Conservation (phyloP, 1,140 invertebrate species). For the Vanessa tameamea region DNA sequence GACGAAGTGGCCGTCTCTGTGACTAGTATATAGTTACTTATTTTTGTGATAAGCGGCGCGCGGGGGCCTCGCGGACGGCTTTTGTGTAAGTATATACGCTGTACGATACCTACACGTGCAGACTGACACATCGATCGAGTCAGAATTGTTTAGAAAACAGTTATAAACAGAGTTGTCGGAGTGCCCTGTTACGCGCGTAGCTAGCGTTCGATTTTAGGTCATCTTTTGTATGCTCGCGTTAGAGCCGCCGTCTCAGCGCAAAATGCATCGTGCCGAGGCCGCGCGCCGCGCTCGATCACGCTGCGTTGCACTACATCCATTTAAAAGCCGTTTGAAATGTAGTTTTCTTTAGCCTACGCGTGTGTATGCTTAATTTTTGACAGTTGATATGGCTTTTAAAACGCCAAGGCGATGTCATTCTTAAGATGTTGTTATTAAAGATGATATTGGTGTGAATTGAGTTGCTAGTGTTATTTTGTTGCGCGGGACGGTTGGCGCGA, state of each 20-base stretch:
- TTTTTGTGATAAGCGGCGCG: slow-evolving; percentile 81
- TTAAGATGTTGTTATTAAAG: slow-evolving; percentile 60
- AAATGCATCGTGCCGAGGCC: slow-evolving; percentile 78
- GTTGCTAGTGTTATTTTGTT: slow-evolving; percentile 69
- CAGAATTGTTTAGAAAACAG: slow-evolving; percentile 70
- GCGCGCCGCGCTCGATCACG: slow-evolving; percentile 66
- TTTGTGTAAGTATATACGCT: slow-evolving; percentile 73
- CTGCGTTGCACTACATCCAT: slow-evolving; percentile 71
- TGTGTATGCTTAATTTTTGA: slow-evolving; percentile 80
- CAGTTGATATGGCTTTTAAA: slow-evolving; percentile 73
- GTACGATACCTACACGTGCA: slow-evolving; percentile 50
- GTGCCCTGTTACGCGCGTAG: slow-evolving; percentile 60
- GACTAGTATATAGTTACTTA: slow-evolving; percentile 81
- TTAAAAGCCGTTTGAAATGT: slow-evolving; percentile 75
- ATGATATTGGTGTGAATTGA: slow-evolving; percentile 58
- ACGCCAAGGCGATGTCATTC: slow-evolving; percentile 63
- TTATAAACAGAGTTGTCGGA: slow-evolving; percentile 63
- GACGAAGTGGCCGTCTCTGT: slow-evolving; percentile 77
- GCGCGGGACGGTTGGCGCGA: slow-evolving; percentile 76
- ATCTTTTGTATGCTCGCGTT: slow-evolving; percentile 76
- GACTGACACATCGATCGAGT: slow-evolving; percentile 55
- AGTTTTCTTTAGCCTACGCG: slow-evolving; percentile 75
- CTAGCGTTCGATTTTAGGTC: slow-evolving; percentile 77
- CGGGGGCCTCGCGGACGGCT: slow-evolving; percentile 73
- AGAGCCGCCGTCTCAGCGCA: slow-evolving; percentile 63